Conservation (phyloP, 2,797 vertebrate genomes). For the Distichodus sexfasciatus region DNA sequence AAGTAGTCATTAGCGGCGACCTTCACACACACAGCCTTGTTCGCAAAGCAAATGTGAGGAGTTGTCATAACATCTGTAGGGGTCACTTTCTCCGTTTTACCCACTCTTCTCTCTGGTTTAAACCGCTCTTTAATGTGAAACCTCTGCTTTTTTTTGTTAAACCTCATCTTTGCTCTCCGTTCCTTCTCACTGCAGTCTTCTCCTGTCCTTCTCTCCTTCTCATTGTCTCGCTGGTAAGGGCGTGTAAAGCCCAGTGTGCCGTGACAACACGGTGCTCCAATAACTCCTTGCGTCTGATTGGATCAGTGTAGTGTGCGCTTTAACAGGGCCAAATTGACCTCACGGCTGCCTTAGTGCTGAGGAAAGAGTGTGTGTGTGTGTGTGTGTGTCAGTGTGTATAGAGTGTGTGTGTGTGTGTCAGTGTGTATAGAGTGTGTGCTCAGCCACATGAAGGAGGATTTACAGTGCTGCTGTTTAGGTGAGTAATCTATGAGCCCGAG, state of each 20-base stretch:
- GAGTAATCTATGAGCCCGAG: background rate
- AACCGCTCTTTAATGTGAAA: background rate
- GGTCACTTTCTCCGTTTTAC: background rate
- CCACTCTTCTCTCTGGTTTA: background rate
- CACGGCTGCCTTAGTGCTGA: background rate
- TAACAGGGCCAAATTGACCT: slow-evolving; percentile 46
- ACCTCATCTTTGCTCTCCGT: background rate
- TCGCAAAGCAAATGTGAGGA: background rate
- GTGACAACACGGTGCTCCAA: slow-evolving; percentile 20
- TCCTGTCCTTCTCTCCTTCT: slow-evolving; percentile 1
- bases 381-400: background rate
- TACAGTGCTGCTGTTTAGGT: background rate
- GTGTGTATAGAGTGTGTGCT: background rate
- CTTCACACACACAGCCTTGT: too few species aligned
- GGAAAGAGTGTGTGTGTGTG: background rate
- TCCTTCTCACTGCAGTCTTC: background rate
- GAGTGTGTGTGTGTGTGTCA: background rate
- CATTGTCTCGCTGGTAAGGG: background rate
- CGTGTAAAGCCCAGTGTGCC: slow-evolving; percentile 19
- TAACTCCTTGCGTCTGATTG: slow-evolving; percentile 38
- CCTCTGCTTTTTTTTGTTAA: background rate
- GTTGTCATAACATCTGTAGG: background rate
- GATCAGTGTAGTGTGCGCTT: slow-evolving; percentile 38
- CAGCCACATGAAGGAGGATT: background rate
- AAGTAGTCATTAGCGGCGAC: too few species aligned